Evolutionary conservation across 2,888 invertebrate genomes (phyloP).

Genomic region (Liopterus haemorrhoidalis): DNA sequence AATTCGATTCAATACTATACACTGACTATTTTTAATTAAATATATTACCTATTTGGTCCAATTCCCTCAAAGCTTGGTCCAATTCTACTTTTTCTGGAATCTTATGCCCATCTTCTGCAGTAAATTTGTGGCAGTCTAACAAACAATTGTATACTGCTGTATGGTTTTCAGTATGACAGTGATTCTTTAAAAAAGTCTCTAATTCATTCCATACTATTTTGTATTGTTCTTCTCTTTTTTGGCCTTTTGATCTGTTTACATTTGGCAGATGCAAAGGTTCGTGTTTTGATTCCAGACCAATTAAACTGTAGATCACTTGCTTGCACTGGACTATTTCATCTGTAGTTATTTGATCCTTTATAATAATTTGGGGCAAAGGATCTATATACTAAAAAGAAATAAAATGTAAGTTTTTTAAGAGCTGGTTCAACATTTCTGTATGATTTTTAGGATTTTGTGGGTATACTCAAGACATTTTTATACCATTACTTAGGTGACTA

Average conservation of each 20-base stretch:
- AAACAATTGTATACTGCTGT: slow-evolving; percentile 71
- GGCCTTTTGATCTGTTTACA: slow-evolving; percentile 55
- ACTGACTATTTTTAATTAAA: too few species aligned
- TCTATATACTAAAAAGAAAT: slow-evolving; percentile 61
- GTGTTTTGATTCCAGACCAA: slow-evolving; percentile 75
- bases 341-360: slow-evolving; percentile 76
- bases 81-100: slow-evolving; percentile 55
- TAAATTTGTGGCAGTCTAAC: slow-evolving; percentile 65
- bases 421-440: not conserved
- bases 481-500: slow-evolving; percentile 3
- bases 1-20: too few species aligned
- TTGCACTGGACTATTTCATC: slow-evolving; percentile 83
- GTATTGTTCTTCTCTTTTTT: slow-evolving; percentile 82
- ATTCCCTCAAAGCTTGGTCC: slow-evolving; percentile 54
- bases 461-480: slow-evolving; percentile 7
- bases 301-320: slow-evolving; percentile 73
- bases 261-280: slow-evolving; percentile 71
- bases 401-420: slow-evolving; percentile 7
- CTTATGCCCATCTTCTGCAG: slow-evolving; percentile 52
- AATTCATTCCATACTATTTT: slow-evolving; percentile 84
- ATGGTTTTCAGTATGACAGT: slow-evolving; percentile 73
- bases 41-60: slow-evolving; percentile 51
- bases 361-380: slow-evolving; percentile 70
- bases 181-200: slow-evolving; percentile 73
- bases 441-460: too few species aligned